Conservation (phyloP, 35 echinoderm and acorn worm genomes). For the Ophiothrix spiculata region DNA sequence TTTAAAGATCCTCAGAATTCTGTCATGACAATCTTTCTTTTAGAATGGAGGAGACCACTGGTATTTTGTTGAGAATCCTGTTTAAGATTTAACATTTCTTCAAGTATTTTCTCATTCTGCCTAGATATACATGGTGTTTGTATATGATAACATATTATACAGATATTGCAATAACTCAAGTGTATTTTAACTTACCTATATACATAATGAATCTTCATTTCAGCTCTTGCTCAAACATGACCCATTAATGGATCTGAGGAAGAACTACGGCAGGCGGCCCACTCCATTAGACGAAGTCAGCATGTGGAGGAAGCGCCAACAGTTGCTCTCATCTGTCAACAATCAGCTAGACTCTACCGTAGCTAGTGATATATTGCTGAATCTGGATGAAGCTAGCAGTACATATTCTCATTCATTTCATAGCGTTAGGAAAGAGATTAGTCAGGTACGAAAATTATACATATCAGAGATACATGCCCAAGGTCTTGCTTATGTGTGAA, state of each 20-base stretch:
- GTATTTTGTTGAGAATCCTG: no score
- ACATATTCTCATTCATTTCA: conserved; percentile 95
- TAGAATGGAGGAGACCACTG: no score
- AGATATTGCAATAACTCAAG: neutral
- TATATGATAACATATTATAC: neutral
- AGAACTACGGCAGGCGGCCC: conserved; percentile 60
- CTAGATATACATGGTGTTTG: no score
- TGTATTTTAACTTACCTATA: neutral
- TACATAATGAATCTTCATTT: no score
- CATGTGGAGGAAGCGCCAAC: conserved; percentile 66
- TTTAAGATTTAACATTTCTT: no score
- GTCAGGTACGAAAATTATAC: conserved; percentile 86
- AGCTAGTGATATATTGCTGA: conserved; percentile 83
- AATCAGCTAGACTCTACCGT: conserved; percentile 81
- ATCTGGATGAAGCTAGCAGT: conserved; percentile 87
- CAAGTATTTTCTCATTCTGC: no score
- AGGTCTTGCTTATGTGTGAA: no score
- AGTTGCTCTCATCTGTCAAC: conserved; percentile 69
- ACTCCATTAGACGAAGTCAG: conserved; percentile 77
- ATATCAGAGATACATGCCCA: no score
- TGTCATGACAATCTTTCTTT: no score
- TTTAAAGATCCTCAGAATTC: no score
- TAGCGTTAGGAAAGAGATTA: conserved; percentile 88
- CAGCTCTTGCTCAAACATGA: conserved; percentile 91
- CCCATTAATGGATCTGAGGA: conserved; percentile 65